Evolutionary conservation across 2,113 vertebrate genomes (phyloP), one percentile per base, ranked within the genome.

Genomic region (Ophiodon elongatus): DNA sequence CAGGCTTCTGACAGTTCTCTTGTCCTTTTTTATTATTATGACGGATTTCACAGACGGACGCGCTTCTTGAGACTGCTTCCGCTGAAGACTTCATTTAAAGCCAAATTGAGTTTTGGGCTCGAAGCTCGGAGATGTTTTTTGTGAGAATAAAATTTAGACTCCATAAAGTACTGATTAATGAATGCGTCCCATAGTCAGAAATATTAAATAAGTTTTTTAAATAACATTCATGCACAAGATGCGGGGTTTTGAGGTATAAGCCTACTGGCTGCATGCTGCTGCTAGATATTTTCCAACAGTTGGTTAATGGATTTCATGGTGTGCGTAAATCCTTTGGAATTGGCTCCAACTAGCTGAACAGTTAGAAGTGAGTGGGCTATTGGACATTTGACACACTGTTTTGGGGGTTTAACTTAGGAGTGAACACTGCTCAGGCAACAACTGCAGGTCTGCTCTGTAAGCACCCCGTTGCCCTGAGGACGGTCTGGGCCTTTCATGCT

Each of bases 261-360:
- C 64, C 50, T 62, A 54, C 33, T 77, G 86, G 84, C 27, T 63
- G 23, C 82, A 73, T 80, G 83, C 69, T 86, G 79, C 79, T 78
- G 31, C 25, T 71, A 54, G 80, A 75, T 85, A 69, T 92, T 86
- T 85, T 56, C 45, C 67, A 84, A 67, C 79, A 66, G 83, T 80
- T 85, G 73, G 37, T 71, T 93, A 93, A 90, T 91, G 81, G 89
- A 76, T 77, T 88, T 92, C 92, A 92, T 90, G 87, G 84, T 85
- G 92, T 89, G 91, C 83, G 86, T 90, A 90, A 87, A 91, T 92
- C 91, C 86, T 89, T 90, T 92, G 86, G 79, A 82, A 87, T 84
- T 91, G 81, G 63, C 82, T 87, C 86, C 84, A 62, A 83, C 88
- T 73, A 85, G 78, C 80, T 76, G 66, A 86, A 78, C 80, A 71